Conservation (phyloP, 1,140 invertebrate genomes). For the Agrypnia vestita region DNA sequence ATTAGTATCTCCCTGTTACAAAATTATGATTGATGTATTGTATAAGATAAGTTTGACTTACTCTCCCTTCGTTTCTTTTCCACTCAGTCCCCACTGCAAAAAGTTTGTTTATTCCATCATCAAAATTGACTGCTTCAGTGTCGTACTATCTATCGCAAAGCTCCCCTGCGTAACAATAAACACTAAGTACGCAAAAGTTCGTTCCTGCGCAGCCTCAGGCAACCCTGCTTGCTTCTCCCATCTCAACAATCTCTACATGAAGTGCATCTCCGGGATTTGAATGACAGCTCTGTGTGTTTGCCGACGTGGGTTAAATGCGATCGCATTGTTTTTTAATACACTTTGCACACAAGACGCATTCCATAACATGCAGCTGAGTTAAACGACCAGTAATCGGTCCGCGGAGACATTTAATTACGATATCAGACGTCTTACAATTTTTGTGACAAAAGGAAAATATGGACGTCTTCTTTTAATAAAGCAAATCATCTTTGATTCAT, state of each 20-base stretch:
- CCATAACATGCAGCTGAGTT: slow-evolving; percentile 19
- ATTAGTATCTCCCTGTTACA: too few species aligned
- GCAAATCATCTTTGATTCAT: too few species aligned
- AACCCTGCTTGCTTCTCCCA: slow-evolving; percentile 2
- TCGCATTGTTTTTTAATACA: slow-evolving; percentile 12
- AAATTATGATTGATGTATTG: too few species aligned
- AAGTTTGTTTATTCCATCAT: too few species aligned
- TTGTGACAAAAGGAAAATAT: too few species aligned
- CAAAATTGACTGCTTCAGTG: too few species aligned
- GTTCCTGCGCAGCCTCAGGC: background rate
- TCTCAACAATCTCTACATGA: slow-evolving; percentile 17
- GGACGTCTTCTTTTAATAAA: too few species aligned
- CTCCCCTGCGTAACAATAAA: too few species aligned
- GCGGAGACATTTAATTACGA: background rate
- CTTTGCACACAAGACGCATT: slow-evolving; percentile 28
- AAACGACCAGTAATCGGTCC: slow-evolving; percentile 21
- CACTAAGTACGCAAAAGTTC: background rate
- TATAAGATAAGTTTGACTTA: too few species aligned
- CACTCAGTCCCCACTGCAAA: too few species aligned
- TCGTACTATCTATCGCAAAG: too few species aligned
- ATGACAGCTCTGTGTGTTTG: slow-evolving; percentile 39
- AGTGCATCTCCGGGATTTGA: slow-evolving; percentile 25
- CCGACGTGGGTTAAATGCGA: slow-evolving; percentile 20
- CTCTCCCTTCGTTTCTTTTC: too few species aligned
- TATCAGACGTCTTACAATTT: background rate